Conservation (phyloP, 2,888 invertebrate genomes). For the Drosophila ustulata region DNA sequence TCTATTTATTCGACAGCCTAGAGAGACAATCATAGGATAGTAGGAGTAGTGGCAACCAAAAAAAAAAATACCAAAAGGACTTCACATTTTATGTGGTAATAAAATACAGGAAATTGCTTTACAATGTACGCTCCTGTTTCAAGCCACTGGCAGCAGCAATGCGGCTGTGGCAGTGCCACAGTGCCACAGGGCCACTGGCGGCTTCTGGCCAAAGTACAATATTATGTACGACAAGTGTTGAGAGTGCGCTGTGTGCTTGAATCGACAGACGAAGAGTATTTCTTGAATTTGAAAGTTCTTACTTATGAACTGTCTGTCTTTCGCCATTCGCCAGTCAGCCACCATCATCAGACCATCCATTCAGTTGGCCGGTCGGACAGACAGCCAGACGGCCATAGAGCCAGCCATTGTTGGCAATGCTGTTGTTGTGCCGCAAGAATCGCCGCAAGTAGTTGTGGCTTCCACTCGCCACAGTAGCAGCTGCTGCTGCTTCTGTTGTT, state of each 20-base stretch:
- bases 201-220: constrained; percentile 65
- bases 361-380: constrained; percentile 29
- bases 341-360: constrained; percentile 2
- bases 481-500: constrained; percentile 28
- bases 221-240: constrained; percentile 70
- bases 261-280: constrained; percentile 40
- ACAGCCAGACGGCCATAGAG: background rate
- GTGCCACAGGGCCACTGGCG: constrained; percentile 37
- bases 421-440: constrained; percentile 41
- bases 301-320: constrained; percentile 49
- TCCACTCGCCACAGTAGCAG: constrained; percentile 29
- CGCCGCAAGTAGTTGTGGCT: constrained; percentile 60
- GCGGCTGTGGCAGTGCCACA: constrained; percentile 3
- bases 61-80: constrained; percentile 35
- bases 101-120: constrained; percentile 76
- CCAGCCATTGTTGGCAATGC: constrained; percentile 24
- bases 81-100: constrained; percentile 66
- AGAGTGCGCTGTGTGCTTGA: constrained; percentile 35
- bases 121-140: constrained; percentile 64
- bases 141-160: constrained; percentile 21
- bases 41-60: constrained; percentile 7
- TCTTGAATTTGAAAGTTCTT: constrained; percentile 64
- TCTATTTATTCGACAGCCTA: constrained; percentile 44
- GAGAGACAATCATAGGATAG: constrained; percentile 52
- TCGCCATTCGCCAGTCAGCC: constrained; percentile 21